Base-by-base conservation (phyloP, 2,113 vertebrate species). In the Labeo rohita region DNA sequence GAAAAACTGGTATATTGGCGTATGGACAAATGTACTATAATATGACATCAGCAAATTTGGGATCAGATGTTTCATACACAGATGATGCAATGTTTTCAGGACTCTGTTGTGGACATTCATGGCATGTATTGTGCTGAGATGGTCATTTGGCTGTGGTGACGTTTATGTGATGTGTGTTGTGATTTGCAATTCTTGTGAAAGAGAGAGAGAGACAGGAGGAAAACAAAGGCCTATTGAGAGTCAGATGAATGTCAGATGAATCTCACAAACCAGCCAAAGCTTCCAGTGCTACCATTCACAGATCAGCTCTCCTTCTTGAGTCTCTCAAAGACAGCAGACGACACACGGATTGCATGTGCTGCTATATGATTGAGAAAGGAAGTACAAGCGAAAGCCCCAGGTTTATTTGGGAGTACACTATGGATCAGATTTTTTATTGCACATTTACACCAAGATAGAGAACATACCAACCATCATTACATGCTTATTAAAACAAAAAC, bases 211-310 rank as follows among this genome's bases (percentile, higher is more conserved):
- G 45, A 82, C 52, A 65, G 61, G 47, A 43, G 21, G 74, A 47
- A 50, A 77, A 54, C 75, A 77, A 77, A 77, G 75, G 45, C 70
- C 74, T 50, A 82, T 59, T 65, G 83, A 72, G 23, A 63, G 50
- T 88, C 72, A 86, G 76, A 89, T 54, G 16, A 66, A 86, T 78
- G 79, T 83, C 50, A 85, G 61, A 65, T 18, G 8, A 28, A 59
- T 76, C 18, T 36, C 8, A 74, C 18, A 63, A 66, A 81, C 21
- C 70, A 65, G 18, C 3, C 56, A 6, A 21, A 47, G 16, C 56
- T 86, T 59, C 75, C 18, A 11, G 9, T 13, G 0, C 18, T 45
- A 45, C 80, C 70, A 56, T 10, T 65, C 45, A 36, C 84, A 34
- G 50, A 73, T 68, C 8, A 5, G 16, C 7, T 83, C 43, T 74